Percentiles rank a stretch among this genome's conserved stretches.
Evolutionary conservation across 2,113 vertebrate species (phyloP).

Genomic region (Seriola dumerili): DNA sequence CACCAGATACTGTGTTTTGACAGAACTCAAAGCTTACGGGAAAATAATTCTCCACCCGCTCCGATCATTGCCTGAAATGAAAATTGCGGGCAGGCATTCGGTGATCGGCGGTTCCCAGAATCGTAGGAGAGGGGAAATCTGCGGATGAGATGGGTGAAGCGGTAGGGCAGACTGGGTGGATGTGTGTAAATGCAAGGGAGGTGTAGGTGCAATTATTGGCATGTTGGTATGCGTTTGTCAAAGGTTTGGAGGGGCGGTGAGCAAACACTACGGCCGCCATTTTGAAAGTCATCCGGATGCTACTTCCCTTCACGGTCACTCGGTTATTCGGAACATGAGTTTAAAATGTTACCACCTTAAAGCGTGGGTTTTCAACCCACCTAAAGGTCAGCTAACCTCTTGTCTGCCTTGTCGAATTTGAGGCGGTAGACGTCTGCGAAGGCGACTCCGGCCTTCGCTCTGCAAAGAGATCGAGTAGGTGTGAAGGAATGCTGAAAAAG

Average conservation of each 20-base stretch:
- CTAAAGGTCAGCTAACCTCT: conserved; percentile 7
- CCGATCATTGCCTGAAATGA: conserved; percentile 47
- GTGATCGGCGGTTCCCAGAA: conserved; percentile 56
- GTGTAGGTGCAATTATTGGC: conserved; percentile 6
- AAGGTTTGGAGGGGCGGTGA: conserved; percentile 13
- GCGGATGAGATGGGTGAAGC: conserved; percentile 21
- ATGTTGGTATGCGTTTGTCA: background rate
- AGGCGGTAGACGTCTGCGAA: background rate
- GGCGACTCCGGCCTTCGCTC: conserved; percentile 2
- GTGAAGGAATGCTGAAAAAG: conserved; percentile 70
- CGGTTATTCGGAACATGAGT: background rate
- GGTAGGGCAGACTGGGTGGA: background rate
- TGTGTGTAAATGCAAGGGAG: background rate
- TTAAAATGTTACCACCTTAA: conserved; percentile 16
- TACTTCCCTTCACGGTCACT: background rate
- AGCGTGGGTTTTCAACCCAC: background rate
- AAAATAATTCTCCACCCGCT: conserved; percentile 64
- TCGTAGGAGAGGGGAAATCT: conserved; percentile 40
- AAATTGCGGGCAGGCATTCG: conserved; percentile 57
- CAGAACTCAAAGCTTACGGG: conserved; percentile 61
- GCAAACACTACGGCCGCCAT: conserved; percentile 11
- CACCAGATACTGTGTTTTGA: conserved; percentile 73
- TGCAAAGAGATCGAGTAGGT: conserved; percentile 53
- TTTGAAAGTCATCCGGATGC: background rate
- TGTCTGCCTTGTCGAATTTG: background rate